Evolutionary conservation across 2,888 invertebrate genomes (phyloP).

Genomic region (Dicyrtomina minuta): DNA sequence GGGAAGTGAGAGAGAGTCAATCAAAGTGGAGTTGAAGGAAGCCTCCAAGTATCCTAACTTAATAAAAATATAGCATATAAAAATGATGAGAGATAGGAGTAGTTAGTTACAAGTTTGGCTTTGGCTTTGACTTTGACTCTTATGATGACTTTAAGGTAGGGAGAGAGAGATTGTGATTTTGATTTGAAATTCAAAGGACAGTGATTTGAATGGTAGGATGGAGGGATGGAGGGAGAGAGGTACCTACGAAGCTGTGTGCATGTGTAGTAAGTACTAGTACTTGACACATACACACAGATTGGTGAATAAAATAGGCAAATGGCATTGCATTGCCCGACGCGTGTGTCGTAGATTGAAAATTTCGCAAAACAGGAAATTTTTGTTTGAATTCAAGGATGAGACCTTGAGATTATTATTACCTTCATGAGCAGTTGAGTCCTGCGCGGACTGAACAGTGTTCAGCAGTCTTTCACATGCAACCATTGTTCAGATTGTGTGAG

Average conservation of each 20-base stretch:
- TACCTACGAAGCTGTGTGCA: background rate
- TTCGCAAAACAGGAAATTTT: conserved; percentile 35
- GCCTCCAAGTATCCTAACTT: no score
- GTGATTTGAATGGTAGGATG: no score
- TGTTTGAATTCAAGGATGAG: conserved; percentile 33
- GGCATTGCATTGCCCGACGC: conserved; percentile 19
- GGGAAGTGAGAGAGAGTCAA: background rate
- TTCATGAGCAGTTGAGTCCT: conserved; percentile 27
- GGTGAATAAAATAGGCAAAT: no score
- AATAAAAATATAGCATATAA: no score
- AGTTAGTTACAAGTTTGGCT: no score
- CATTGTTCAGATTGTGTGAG: conserved; percentile 19
- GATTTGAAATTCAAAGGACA: no score
- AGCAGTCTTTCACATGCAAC: conserved; percentile 37
- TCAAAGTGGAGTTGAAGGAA: background rate
- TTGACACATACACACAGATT: no score
- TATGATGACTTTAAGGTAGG: background rate
- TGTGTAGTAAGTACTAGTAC: no score
- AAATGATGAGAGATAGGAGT: no score
- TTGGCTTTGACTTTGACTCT: no score
- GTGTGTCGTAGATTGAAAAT: conserved; percentile 24
- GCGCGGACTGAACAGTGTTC: conserved; percentile 31
- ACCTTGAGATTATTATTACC: conserved; percentile 38
- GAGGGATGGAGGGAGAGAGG: no score
- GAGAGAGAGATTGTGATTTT: no score